A percentile compares a stretch with the other conserved stretches of the same genome.
Evolutionary conservation across 2,113 vertebrate species (phyloP).

Genomic region (Synchiropus splendidus): DNA sequence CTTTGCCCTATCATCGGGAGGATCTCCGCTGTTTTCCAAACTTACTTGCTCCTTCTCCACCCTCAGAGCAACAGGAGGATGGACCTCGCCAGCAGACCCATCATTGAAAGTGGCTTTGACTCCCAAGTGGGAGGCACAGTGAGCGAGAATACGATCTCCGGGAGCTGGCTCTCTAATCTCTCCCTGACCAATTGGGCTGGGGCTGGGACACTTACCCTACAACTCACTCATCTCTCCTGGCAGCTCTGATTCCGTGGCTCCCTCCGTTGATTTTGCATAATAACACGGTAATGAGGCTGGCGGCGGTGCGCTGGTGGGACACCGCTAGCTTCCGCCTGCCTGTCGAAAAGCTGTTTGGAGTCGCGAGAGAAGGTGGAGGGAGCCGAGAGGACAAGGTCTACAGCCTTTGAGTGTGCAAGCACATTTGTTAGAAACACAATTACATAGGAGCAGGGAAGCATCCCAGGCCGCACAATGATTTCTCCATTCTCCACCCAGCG

Average conservation of each 20-base stretch:
- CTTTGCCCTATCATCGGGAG: conserved; percentile 22
- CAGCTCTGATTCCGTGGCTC: conserved; percentile 50
- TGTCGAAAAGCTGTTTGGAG: conserved; percentile 14
- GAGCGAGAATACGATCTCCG: conserved; percentile 42
- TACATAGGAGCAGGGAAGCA: conserved; percentile 56
- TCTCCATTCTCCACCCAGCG: conserved; percentile 57
- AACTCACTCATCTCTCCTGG: conserved; percentile 47
- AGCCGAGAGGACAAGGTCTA: conserved; percentile 28
- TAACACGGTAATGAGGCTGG: conserved; percentile 49
- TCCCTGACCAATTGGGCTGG: conserved; percentile 22
- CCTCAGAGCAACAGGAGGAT: conserved; percentile 21
- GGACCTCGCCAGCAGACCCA: conserved; percentile 32
- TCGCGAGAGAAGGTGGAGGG: conserved; percentile 11
- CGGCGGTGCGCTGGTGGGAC: conserved; percentile 18
- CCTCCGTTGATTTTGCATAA: conserved; percentile 57
- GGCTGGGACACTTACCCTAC: conserved; percentile 44
- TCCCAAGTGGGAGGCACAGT: conserved; percentile 36
- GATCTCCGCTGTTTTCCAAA: conserved; percentile 37
- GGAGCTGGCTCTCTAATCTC: conserved; percentile 44
- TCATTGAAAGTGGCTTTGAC: conserved; percentile 34
- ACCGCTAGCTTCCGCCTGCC: conserved; percentile 7
- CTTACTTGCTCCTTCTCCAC: conserved; percentile 24
- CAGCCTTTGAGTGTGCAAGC: conserved; percentile 28
- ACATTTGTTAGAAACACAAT: conserved; percentile 65
- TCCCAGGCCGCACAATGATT: conserved; percentile 51